phyloP scores from a whole-genome alignment of 2,113 vertebrate species.

The Heterotis niloticus region DNA sequence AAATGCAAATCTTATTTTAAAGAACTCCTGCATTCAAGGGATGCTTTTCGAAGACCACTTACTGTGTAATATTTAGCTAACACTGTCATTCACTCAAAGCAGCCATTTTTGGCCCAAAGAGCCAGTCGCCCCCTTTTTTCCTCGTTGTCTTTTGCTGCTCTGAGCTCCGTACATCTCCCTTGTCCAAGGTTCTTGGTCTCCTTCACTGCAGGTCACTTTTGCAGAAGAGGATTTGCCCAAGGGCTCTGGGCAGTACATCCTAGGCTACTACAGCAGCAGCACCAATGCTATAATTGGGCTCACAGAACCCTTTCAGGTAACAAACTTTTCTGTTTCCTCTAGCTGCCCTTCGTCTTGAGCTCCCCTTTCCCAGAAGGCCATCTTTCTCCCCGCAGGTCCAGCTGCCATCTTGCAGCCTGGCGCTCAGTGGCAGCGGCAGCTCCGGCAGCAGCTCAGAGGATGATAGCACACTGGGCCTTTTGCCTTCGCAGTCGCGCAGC shows the following conservation, averaged over 20 bases:
- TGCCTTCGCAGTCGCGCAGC: conserved; percentile 84
- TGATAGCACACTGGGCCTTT: conserved; percentile 87
- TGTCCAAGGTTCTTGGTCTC: background rate
- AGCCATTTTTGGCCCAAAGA: too few relatives aligned
- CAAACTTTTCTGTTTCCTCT: background rate
- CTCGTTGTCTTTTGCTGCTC: background rate
- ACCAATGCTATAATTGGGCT: conserved; percentile 84
- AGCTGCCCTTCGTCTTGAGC: background rate
- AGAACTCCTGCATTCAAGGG: too few relatives aligned
- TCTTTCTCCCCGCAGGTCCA: conserved; percentile 68
- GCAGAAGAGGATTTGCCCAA: conserved; percentile 85
- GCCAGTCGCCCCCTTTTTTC: background rate
- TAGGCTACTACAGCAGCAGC: conserved; percentile 87
- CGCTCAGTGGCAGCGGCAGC: conserved; percentile 67
- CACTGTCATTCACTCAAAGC: too few relatives aligned
- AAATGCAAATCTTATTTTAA: too few relatives aligned
- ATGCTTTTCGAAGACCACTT: too few relatives aligned
- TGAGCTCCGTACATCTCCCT: too few relatives aligned
- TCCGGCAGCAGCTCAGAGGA: conserved; percentile 83
- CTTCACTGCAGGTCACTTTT: conserved; percentile 73
- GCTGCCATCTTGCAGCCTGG: conserved; percentile 73
- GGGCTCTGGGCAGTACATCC: conserved; percentile 86
- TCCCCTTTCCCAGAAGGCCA: background rate
- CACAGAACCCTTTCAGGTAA: conserved; percentile 89
- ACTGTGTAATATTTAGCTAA: too few relatives aligned